Conservation (phyloP, 2,113 vertebrate genomes). For the Oreotrochilus melanogaster region DNA sequence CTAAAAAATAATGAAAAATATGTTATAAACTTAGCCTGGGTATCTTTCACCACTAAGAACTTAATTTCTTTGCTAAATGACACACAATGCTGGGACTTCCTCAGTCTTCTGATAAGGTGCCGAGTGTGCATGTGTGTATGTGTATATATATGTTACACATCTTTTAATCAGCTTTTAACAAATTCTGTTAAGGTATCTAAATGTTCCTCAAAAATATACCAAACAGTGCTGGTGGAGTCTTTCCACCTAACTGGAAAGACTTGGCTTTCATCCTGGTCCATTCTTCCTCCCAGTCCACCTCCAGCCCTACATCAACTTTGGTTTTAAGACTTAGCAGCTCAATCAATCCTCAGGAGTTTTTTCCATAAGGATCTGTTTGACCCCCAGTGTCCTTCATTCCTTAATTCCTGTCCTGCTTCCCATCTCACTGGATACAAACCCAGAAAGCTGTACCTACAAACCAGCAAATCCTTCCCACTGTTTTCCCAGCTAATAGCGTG, state of each 20-base stretch:
- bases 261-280: not conserved
- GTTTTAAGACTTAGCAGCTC: not conserved
- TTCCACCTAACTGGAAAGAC: not conserved
- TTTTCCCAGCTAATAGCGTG: not conserved
- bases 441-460: not conserved
- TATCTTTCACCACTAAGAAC: not conserved
- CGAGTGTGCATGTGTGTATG: not conserved
- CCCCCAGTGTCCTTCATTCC: accelerated
- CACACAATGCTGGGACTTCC: not conserved
- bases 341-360: not conserved
- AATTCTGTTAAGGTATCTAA: not conserved
- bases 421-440: not conserved
- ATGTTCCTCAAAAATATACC: not conserved
- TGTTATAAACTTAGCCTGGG: not conserved
- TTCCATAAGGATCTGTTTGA: not conserved
- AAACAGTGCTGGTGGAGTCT: not conserved
- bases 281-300: not conserved
- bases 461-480: not conserved
- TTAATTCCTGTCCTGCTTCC: not conserved
- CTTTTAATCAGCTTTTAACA: not conserved
- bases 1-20: not conserved
- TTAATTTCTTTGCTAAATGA: not conserved
- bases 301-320: not conserved
- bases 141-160: not conserved
- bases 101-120: not conserved